These are phyloP conservation scores for Parauchenoglanis punctatus DNA, from an alignment of 2,797 vertebrate genomes.

Conservation along the genomic window DNA sequence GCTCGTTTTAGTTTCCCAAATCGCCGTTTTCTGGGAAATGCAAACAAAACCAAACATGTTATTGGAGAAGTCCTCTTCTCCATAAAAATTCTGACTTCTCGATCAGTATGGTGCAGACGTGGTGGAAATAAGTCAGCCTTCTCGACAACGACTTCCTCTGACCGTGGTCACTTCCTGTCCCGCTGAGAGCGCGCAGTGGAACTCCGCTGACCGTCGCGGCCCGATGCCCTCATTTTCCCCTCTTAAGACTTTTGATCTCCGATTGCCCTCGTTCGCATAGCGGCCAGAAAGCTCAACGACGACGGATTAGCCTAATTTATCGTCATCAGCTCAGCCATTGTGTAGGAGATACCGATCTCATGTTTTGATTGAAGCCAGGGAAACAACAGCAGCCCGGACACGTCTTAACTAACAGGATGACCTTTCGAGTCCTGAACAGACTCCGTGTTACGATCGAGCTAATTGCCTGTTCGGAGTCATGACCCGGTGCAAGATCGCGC, in stretches of 20 bases:
- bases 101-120: neutral
- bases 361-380: neutral
- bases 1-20: too few species aligned
- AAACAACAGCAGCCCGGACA: neutral
- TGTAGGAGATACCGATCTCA: neutral
- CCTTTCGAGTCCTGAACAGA: neutral
- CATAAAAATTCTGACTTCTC: neutral
- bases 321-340: neutral
- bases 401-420: neutral
- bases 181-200: neutral
- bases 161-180: neutral
- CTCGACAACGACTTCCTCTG: neutral
- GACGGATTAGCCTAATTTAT: slow-evolving; percentile 21
- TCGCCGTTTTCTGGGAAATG: neutral
- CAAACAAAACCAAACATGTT: neutral
- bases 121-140: neutral
- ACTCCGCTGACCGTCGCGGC: neutral
- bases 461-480: neutral
- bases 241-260: neutral
- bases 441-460: neutral
- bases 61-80: neutral
- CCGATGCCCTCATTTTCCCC: neutral
- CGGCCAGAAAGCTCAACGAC: neutral
- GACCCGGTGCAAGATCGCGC: slow-evolving; percentile 18
- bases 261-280: neutral